A percentile compares a stretch with the other conserved stretches of the same genome.
phyloP scores from a whole-genome alignment of 2,888 invertebrate genomes.

The Drosophila mulleri region DNA sequence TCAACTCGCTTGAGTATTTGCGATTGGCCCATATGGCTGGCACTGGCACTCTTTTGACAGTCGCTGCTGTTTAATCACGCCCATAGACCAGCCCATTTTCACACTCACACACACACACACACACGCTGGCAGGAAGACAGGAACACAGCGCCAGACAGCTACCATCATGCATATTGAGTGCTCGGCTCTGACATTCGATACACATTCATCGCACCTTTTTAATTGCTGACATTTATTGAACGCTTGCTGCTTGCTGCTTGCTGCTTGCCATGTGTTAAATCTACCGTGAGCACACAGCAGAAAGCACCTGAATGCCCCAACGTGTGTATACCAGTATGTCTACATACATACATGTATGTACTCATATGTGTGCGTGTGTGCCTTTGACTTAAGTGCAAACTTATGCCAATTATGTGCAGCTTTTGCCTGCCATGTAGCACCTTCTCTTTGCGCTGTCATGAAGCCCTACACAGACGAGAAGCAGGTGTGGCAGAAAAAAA shows the following conservation, averaged over 20 bases:
- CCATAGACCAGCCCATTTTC: conserved; percentile 22
- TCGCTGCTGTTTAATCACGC: conserved; percentile 45
- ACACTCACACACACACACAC: neutral
- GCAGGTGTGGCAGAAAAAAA: neutral
- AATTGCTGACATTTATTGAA: conserved; percentile 78
- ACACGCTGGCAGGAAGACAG: neutral
- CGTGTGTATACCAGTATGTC: neutral
- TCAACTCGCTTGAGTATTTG: conserved; percentile 30
- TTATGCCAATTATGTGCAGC: conserved; percentile 73
- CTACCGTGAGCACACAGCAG: conserved; percentile 61
- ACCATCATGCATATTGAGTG: conserved; percentile 12
- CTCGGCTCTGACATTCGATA: conserved; percentile 49
- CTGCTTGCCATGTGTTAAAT: conserved; percentile 63
- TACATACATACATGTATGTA: neutral
- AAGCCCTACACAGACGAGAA: conserved; percentile 24
- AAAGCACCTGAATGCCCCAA: conserved; percentile 18
- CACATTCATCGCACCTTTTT: conserved; percentile 73
- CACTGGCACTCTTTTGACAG: conserved; percentile 35
- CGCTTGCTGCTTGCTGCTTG: conserved; percentile 24
- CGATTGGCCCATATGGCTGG: conserved; percentile 24
- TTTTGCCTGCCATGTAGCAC: conserved; percentile 45
- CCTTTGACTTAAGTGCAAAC: conserved; percentile 75
- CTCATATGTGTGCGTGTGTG: conserved; percentile 21
- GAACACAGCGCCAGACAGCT: neutral
- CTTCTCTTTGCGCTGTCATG: conserved; percentile 5